phyloP scores from a whole-genome alignment of 2,113 vertebrate species.

The Conger conger region DNA sequence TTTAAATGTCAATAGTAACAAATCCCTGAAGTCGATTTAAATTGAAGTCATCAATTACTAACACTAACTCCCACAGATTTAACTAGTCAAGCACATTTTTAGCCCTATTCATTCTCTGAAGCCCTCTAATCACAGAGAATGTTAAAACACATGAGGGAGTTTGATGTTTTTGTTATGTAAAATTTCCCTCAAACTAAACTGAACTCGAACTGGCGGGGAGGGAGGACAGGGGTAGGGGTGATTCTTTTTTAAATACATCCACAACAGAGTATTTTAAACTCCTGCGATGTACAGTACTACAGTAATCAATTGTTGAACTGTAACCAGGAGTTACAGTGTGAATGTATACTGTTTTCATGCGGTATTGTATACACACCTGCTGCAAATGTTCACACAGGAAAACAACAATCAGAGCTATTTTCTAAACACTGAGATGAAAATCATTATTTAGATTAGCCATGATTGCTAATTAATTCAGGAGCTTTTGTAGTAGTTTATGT shows the following conservation, averaged over 20 bases:
- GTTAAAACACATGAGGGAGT: conserved; percentile 31
- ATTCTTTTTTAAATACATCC: conserved; percentile 23
- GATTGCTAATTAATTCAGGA: conserved; percentile 25
- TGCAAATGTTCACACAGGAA: conserved; percentile 13
- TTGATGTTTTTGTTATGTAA: conserved; percentile 21
- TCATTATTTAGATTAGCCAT: conserved; percentile 4
- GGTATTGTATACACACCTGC: conserved; percentile 19
- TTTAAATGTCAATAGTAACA: neutral
- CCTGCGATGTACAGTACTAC: conserved; percentile 31
- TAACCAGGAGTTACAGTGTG: conserved; percentile 21
- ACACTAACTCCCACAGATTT: conserved; percentile 21
- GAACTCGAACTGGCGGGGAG: neutral
- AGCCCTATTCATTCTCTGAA: conserved; percentile 19
- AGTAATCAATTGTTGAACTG: conserved; percentile 36
- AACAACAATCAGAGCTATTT: conserved; percentile 6
- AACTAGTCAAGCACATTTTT: conserved; percentile 8
- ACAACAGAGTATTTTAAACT: conserved; percentile 16
- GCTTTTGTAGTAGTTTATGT: conserved; percentile 18
- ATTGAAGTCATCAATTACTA: conserved; percentile 23
- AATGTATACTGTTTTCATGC: conserved; percentile 16
- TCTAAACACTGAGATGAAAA: neutral
- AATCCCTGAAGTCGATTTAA: conserved; percentile 10
- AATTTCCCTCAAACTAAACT: conserved; percentile 10
- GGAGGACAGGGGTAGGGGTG: neutral
- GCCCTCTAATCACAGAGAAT: conserved; percentile 15